Conservation (phyloP, 1,140 invertebrate genomes). For the Drosophila dunni region DNA sequence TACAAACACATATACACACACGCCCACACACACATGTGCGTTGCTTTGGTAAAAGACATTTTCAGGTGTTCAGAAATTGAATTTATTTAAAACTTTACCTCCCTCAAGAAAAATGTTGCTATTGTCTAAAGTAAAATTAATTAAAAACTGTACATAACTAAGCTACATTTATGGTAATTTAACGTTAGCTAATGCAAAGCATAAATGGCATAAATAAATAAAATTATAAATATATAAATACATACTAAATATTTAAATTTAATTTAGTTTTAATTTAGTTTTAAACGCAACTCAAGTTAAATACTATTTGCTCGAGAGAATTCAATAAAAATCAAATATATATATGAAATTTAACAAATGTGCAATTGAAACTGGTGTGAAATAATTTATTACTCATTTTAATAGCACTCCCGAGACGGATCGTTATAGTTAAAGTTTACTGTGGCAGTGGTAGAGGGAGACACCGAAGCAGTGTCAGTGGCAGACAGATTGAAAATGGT, state of each 20-base stretch:
- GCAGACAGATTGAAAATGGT: slow-evolving; percentile 55
- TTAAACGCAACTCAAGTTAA: slow-evolving; percentile 35
- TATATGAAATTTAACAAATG: slow-evolving; percentile 12
- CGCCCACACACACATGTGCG: slow-evolving; percentile 30
- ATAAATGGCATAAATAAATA: slow-evolving; percentile 45
- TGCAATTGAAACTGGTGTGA: slow-evolving; percentile 19
- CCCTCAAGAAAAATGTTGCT: slow-evolving; percentile 17
- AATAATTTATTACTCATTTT: slow-evolving; percentile 37
- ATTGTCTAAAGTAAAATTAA: slow-evolving; percentile 22
- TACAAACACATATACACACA: slow-evolving; percentile 24
- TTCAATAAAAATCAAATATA: slow-evolving; percentile 35
- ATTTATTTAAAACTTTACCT: slow-evolving; percentile 56
- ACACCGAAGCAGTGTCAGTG: not conserved
- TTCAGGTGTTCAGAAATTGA: slow-evolving; percentile 73
- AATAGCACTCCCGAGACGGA: slow-evolving; percentile 23
- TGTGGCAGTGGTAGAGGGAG: not conserved
- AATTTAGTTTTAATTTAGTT: slow-evolving; percentile 40
- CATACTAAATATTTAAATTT: slow-evolving; percentile 30
- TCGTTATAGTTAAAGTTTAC: slow-evolving; percentile 48
- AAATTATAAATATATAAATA: slow-evolving; percentile 7
- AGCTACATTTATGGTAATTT: slow-evolving; percentile 22
- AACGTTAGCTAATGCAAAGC: slow-evolving; percentile 61
- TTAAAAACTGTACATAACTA: slow-evolving; percentile 43
- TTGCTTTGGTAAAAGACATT: slow-evolving; percentile 68
- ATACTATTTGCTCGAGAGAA: slow-evolving; percentile 42